Evolutionary conservation across 2,797 vertebrate genomes (phyloP).

Genomic region (Rachycentron canadum): DNA sequence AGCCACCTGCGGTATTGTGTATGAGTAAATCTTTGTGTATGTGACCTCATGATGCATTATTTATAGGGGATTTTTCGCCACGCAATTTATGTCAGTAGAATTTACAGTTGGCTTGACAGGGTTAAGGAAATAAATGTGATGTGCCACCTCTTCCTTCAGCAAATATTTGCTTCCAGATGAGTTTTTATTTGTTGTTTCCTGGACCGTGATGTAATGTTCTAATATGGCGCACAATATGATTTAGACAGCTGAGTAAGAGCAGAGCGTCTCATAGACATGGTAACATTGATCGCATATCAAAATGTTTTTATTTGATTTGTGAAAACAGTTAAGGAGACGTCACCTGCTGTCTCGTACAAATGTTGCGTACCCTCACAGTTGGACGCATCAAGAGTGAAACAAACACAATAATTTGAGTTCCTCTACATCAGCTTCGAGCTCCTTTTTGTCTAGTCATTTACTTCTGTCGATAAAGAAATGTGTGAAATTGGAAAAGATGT

Average conservation of each 20-base stretch:
- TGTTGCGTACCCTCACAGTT: too few species aligned
- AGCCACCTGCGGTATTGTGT: slow-evolving; percentile 17
- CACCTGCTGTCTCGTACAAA: too few species aligned
- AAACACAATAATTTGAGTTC: too few species aligned
- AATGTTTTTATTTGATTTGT: not conserved
- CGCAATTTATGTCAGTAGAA: not conserved
- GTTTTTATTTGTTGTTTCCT: not conserved
- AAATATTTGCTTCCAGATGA: not conserved
- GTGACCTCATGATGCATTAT: slow-evolving; percentile 16
- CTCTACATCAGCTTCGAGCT: too few species aligned
- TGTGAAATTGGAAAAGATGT: too few species aligned
- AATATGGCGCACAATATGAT: not conserved
- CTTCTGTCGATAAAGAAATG: too few species aligned
- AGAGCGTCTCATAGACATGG: not conserved
- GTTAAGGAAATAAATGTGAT: not conserved
- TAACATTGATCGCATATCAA: slow-evolving; percentile 3
- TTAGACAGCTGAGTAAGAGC: slow-evolving; percentile 5
- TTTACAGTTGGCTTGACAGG: not conserved
- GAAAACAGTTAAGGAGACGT: slow-evolving; percentile 5
- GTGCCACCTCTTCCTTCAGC: not conserved
- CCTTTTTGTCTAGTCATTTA: too few species aligned
- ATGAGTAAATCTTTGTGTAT: slow-evolving; percentile 26
- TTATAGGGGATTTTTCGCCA: not conserved
- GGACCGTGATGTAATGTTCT: not conserved
- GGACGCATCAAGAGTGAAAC: too few species aligned